Evolutionary conservation across 2,888 invertebrate species (phyloP), one percentile per base, ranked within the genome.

Genomic region (Sepioteuthis lessoniana): DNA sequence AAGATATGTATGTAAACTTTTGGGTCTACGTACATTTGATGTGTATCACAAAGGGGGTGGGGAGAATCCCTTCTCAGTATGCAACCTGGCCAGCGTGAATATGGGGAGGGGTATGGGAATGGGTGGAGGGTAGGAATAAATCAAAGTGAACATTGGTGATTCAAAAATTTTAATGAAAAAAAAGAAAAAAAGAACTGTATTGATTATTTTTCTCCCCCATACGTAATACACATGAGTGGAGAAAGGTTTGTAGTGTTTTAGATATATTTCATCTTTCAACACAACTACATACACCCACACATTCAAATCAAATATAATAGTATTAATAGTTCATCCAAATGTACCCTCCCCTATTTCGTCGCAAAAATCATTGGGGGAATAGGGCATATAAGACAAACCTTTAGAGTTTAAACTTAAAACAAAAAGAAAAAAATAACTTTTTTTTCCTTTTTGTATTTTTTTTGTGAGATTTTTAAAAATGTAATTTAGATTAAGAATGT

Each of bases 11-110:
- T n/a, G n/a, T 35, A 35, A 10, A 55, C 55, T 25, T 55, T 13
- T 16, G 25, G 5, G 55, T 76, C n/a, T 76, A 76, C 76, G 76
- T 76, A 76, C n/a, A 76, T 35, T 76, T 76, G 60, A 60, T 60
- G 76, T 76, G 76, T 76, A 76, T 76, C 76, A 76, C 76, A 76
- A 76, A 76, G 76, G 76, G 76, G 19, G 76, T n/a, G 76, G 76
- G 76, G 76, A 76, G 8, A 76, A 76, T 76, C 76, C 76, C 76
- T 76, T 76, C 35, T 76, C n/a, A 76, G 76, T 92, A 92, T 91
- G 91, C 42, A 92, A 47, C 92, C 35, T 47, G 42, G 92, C 42
- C 92, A 92, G 42, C 47, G n/a, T 42, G 47, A 42, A 46, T 42
- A 42, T 91, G 25, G 42, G 46, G 91, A 21, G 31, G 91, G 38